Conservation (phyloP, 2,797 vertebrate species). For the Pangasius mekongensis region DNA sequence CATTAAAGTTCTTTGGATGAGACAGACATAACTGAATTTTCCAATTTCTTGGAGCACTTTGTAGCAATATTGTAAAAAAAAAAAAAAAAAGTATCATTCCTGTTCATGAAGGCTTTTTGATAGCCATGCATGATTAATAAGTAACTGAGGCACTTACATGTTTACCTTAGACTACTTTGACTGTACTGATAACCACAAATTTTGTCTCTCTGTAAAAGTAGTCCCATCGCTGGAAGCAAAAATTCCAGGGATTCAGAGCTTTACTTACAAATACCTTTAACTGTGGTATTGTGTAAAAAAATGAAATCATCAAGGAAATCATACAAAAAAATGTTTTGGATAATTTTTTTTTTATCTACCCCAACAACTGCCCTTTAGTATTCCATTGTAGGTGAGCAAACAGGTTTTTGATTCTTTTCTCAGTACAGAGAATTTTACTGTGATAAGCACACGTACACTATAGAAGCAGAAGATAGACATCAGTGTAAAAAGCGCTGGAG, state of each 20-base stretch:
- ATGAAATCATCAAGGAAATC: background rate
- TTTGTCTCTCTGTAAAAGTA: background rate
- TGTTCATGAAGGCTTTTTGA: background rate
- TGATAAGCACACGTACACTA: background rate
- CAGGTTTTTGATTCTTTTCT: background rate
- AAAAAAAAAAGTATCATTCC: background rate
- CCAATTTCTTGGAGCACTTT: background rate
- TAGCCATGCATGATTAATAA: background rate
- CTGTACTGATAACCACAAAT: background rate
- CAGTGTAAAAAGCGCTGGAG: background rate
- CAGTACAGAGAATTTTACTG: background rate
- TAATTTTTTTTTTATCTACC: background rate
- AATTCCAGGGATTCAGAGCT: background rate
- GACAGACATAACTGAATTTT: background rate
- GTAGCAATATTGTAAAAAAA: background rate
- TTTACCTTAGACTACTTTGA: background rate
- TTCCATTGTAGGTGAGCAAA: background rate
- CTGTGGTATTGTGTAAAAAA: background rate
- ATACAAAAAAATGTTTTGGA: background rate
- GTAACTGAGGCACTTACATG: background rate
- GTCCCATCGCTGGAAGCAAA: background rate
- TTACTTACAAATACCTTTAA: background rate
- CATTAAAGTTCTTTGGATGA: background rate
- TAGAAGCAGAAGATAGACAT: background rate
- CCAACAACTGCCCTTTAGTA: background rate